These are phyloP conservation scores for Chromoteleia sp. DNA, from an alignment of 2,888 invertebrate species.

Conservation along the genomic window DNA sequence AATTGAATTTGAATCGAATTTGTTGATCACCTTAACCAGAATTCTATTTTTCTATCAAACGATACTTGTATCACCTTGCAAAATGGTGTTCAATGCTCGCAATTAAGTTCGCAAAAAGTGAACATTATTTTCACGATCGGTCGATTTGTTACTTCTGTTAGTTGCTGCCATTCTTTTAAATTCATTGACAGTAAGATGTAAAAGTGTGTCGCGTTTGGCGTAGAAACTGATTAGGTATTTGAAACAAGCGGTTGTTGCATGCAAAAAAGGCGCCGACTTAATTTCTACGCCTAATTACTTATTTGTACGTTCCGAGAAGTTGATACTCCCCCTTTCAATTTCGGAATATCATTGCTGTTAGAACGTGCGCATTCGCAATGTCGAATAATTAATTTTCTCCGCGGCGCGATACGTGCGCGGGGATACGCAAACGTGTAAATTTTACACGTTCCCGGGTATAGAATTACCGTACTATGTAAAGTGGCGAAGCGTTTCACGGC, in stretches of 20 bases:
- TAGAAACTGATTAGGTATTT: not conserved
- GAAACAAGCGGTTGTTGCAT: no score
- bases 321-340: slow-evolving; percentile 16
- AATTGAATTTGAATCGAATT: no score
- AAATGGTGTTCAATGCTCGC: no score
- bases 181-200: slow-evolving; percentile 26
- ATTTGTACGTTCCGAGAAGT: no score
- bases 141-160: no score
- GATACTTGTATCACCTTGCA: no score
- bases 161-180: no score
- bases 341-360: slow-evolving; percentile 33
- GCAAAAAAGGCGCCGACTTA: no score
- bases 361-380: slow-evolving; percentile 23
- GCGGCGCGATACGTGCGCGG: slow-evolving; percentile 14
- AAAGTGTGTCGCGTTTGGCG: slow-evolving; percentile 9
- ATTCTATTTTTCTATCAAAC: no score
- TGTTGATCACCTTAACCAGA: no score
- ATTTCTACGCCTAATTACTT: no score
- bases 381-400: slow-evolving; percentile 47
- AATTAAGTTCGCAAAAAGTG: not conserved
- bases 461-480: slow-evolving; percentile 44
- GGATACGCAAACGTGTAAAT: slow-evolving; percentile 39
- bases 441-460: slow-evolving; percentile 31
- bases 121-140: slow-evolving; percentile 1
- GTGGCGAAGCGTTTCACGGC: slow-evolving; percentile 38